These are phyloP conservation scores for Candidula unifasciata DNA, from an alignment of 2,888 invertebrate genomes.

Conservation along the genomic window DNA sequence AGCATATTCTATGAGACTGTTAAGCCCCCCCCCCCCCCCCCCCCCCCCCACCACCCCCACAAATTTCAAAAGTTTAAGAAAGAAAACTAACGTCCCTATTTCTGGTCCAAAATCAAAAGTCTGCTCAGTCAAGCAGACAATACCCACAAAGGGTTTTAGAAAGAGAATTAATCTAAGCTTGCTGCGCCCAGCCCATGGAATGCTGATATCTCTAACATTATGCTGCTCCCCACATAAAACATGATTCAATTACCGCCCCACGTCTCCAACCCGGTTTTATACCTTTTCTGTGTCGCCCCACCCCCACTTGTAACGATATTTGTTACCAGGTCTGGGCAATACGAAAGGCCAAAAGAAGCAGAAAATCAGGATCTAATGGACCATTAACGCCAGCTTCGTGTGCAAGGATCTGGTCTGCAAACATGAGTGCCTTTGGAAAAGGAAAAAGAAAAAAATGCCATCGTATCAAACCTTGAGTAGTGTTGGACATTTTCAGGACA, in stretches of 20 bases:
- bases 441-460: neutral
- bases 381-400: neutral
- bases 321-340: neutral
- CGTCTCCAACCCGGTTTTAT: neutral
- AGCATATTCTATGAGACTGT: no score
- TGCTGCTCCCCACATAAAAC: neutral
- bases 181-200: neutral
- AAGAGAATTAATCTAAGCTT: neutral
- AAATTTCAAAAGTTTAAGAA: no score
- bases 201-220: neutral
- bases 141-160: neutral
- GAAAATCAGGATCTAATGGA: constrained; percentile 18
- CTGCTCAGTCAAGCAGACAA: no score
- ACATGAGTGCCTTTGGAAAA: constrained; percentile 4
- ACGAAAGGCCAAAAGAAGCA: neutral
- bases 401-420: neutral
- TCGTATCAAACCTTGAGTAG: neutral
- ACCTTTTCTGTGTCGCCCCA: no score
- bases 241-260: constrained; percentile 9
- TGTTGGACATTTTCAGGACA: neutral
- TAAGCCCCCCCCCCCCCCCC: no score
- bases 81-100: no score
- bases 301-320: neutral
- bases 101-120: no score
- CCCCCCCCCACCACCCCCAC: no score